phyloP scores from a whole-genome alignment of 2,797 vertebrate species.

The Syncerus caffer region DNA sequence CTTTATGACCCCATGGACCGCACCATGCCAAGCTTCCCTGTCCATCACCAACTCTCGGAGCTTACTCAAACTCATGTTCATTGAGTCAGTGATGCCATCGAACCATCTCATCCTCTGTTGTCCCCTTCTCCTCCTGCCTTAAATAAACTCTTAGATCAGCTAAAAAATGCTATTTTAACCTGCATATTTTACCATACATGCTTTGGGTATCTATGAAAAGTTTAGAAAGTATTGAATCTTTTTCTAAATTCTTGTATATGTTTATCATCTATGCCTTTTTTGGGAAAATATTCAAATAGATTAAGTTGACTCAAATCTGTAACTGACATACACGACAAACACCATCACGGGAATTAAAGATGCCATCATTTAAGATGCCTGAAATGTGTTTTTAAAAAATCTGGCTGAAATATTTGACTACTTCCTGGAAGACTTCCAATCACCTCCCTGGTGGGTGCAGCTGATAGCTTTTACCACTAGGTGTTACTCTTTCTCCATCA shows the following conservation, averaged over 20 bases:
- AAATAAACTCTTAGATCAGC: background rate
- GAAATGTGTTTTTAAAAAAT: background rate
- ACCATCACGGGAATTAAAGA: background rate
- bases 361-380: background rate
- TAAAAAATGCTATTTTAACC: background rate
- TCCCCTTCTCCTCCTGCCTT: background rate
- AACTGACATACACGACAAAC: background rate
- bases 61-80: background rate
- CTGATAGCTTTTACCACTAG: constrained; percentile 71
- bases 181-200: background rate
- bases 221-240: background rate
- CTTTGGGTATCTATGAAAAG: background rate
- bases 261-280: background rate
- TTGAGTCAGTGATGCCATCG: background rate
- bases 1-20: background rate
- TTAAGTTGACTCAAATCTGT: background rate
- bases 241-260: background rate
- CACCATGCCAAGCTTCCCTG: background rate
- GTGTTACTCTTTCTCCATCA: constrained; percentile 73
- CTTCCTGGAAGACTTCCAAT: background rate
- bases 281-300: background rate
- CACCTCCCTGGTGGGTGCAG: constrained; percentile 30
- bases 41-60: background rate
- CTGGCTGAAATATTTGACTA: background rate
- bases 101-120: background rate